These are phyloP conservation scores for Cyrtonyx montezumae DNA, from an alignment of 2,113 vertebrate genomes.

Conservation along the genomic window DNA sequence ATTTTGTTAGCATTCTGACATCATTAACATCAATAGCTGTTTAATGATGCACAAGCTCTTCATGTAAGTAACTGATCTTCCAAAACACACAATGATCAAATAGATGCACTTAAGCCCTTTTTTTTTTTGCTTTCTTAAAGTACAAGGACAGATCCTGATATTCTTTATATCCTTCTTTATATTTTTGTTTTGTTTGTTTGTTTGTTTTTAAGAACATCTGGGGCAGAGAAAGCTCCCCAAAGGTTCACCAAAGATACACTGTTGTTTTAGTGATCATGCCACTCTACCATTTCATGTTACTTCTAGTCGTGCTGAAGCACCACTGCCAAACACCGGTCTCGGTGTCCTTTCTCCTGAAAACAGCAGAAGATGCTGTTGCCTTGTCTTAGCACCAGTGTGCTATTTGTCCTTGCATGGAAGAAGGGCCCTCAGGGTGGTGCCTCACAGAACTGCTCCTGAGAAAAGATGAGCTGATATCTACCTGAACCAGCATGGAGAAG, in stretches of 20 bases:
- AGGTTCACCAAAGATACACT: rapidly evolving
- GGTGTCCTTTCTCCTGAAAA: background rate
- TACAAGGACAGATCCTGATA: background rate
- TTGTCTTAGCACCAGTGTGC: background rate
- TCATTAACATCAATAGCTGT: background rate
- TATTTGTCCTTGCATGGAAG: background rate
- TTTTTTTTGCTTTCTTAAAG: background rate
- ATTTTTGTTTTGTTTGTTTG: background rate
- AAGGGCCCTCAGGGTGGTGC: background rate
- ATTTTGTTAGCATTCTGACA: constrained; percentile 19
- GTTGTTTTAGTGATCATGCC: background rate
- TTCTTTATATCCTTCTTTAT: background rate
- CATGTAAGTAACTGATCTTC: background rate
- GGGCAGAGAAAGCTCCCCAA: background rate
- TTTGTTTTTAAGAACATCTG: background rate
- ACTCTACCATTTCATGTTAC: background rate
- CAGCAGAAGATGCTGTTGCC: background rate
- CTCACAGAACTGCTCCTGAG: background rate
- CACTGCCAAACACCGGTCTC: background rate
- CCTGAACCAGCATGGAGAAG: background rate
- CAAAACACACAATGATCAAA: background rate
- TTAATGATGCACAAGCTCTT: background rate
- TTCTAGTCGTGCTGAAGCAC: background rate
- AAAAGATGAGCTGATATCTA: background rate
- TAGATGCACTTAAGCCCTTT: background rate